Evolutionary conservation across 2,888 invertebrate genomes (phyloP), one percentile per base, ranked within the genome.

Genomic region (Thera britannica): DNA sequence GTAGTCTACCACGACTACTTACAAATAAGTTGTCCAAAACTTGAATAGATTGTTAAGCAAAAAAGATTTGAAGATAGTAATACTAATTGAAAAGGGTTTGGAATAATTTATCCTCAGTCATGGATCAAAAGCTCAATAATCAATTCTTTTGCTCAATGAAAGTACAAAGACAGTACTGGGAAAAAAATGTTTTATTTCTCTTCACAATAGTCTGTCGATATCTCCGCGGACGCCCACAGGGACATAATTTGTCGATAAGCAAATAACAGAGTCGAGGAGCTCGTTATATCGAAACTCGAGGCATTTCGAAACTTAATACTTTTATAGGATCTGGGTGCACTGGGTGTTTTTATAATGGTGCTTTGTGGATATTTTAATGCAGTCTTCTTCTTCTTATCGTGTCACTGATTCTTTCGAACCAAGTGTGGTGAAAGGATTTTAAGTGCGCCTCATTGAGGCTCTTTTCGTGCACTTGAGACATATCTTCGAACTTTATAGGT

Each of bases 211-310:
- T 57, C 48, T 65, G 63, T 64, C 68, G 64, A 64, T 68, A 68
- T 60, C 63, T 62, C 60, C n/a, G 67, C 7, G 60, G 48, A 52
- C 51, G 12, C 55, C 72, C 66, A 60, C 12, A 54, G 71, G 70
- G 71, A 73, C 62, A 65, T 73, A 68, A 74, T 72, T 73, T 73
- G 70, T 63, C 74, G 73, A 73, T 73, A 71, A 73, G 70, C 65
- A 72, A 74, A 73, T 74, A 72, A 73, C 65, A 49, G 48, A 55
- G 62, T 57, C 44, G 62, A 57, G 56, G 7, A 9, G 57, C 60
- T 68, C 68, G 71, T 62, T 68, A 68, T 48, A 55, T 57, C 35
- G 60, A 12, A 66, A 67, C 8, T 41, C 63, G 60, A 61, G 62
- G 51, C 67, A 11, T 58, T 58, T 62, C 41, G 34, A 41, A 59